phyloP scores from a whole-genome alignment of 2,888 invertebrate species.

The Lasioglossum leucozonium region DNA sequence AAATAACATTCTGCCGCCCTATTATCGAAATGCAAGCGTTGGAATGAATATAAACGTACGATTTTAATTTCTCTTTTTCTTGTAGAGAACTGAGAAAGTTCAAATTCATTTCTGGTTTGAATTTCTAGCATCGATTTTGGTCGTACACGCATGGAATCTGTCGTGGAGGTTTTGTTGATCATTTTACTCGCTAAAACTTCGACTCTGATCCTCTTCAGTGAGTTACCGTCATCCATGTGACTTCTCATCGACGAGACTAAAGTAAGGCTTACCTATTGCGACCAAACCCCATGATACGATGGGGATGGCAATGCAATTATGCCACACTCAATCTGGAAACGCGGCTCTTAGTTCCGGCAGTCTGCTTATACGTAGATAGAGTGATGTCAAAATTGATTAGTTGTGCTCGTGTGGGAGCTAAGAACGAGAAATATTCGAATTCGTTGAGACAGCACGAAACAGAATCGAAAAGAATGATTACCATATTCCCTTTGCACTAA shows the following conservation, averaged over 20 bases:
- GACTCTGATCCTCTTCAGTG: background rate
- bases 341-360: background rate
- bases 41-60: background rate
- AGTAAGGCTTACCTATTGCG: background rate
- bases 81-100: background rate
- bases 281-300: background rate
- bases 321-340: background rate
- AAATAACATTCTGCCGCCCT: background rate
- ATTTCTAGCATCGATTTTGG: background rate
- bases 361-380: background rate
- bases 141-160: background rate
- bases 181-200: background rate
- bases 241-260: background rate
- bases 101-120: background rate
- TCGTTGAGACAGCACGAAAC: background rate
- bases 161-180: background rate
- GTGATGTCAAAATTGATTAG: background rate
- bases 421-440: background rate
- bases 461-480: no score
- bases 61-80: background rate
- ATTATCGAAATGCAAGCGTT: background rate
- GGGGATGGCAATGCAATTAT: slow-evolving; percentile 1
- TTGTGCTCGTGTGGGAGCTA: background rate
- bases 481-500: no score
- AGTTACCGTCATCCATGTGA: background rate